phyloP scores from a whole-genome alignment of 2,888 invertebrate genomes.

The Chromoteleia sp. region DNA sequence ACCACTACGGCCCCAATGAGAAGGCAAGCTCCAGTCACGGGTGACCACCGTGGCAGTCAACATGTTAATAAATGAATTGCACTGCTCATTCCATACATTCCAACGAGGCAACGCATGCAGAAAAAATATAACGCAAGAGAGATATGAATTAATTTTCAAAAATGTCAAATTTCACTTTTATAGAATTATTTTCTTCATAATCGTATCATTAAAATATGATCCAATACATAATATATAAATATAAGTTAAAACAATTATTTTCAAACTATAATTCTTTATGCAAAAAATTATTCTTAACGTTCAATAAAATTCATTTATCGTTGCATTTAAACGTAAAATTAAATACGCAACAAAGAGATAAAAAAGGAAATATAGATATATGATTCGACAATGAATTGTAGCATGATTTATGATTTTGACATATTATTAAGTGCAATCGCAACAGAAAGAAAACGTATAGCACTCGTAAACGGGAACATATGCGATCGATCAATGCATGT shows the following conservation, averaged over 20 bases:
- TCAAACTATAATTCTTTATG: too few species aligned
- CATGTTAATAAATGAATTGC: slow-evolving; percentile 15
- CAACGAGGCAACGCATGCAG: slow-evolving; percentile 15
- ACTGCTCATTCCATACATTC: slow-evolving; percentile 8
- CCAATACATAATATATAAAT: too few species aligned
- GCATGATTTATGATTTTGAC: neutral
- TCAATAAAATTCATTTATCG: too few species aligned
- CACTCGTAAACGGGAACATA: slow-evolving; percentile 14
- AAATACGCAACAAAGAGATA: neutral
- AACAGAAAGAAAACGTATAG: slow-evolving; percentile 14
- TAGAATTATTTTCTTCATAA: too few species aligned
- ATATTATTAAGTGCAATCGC: slow-evolving; percentile 5
- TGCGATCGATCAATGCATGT: slow-evolving; percentile 29
- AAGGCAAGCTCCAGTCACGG: too few species aligned
- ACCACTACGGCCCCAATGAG: too few species aligned
- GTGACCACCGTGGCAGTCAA: too few species aligned
- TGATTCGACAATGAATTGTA: slow-evolving; percentile 5
- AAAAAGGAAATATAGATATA: neutral
- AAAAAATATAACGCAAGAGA: neutral
- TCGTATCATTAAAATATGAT: too few species aligned
- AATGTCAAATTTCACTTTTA: too few species aligned
- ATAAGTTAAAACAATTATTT: too few species aligned
- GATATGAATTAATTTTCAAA: neutral
- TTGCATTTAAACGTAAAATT: neutral
- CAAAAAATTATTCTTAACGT: too few species aligned